Evolutionary conservation across 92 coral and sea anemone species (phyloP), one percentile per base, ranked within the genome.

Genomic region (Parazoanthus darwini): DNA sequence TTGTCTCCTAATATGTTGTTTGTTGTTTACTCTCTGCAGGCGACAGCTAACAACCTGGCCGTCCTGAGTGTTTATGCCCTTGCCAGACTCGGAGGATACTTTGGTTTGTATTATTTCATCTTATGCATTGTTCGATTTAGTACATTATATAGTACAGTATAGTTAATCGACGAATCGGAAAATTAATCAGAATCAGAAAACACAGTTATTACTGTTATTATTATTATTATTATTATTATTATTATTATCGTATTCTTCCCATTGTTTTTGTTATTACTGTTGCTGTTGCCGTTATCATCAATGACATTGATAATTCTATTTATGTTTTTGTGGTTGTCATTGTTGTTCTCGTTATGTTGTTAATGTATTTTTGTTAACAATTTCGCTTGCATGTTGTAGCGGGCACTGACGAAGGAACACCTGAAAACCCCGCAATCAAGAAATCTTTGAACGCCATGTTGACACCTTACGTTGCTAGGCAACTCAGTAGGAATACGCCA

Each of bases 351-450:
- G 22, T 74, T 51, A 8, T 4, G 68, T 68, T 80, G 46, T 23
- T 6, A 10, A 26, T 29, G 29, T 26, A 15, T 79, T 25, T n/a
- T 11, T 88, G 23, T 63, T 44, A 29, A 73, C 25, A n/a, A 63
- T 13, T 16, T 44, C 85, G n/a, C 51, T 78, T 73, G 75, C 2
- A 36, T 7, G 86, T 29, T 90, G 29, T 51, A 74, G 82, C 87
- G 93, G 99, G 89, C 44, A 98, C 93, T 88, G 98, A 94, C 50
- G 91, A 95, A 68, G 78, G 88, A 5, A 97, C 99, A 0, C 99
- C 99, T 29, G 99, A 97, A 80, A 97, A 97, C 81, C 99, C 99
- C 66, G 99, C 99, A 65, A 94, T 95, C 71, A 94, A 92, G 86
- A 97, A 95, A 81, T 97, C 99, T 23, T 87, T 97, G 74, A 92